Conservation (phyloP, 2,797 vertebrate genomes). For the Hypotaenidia okinawae region DNA sequence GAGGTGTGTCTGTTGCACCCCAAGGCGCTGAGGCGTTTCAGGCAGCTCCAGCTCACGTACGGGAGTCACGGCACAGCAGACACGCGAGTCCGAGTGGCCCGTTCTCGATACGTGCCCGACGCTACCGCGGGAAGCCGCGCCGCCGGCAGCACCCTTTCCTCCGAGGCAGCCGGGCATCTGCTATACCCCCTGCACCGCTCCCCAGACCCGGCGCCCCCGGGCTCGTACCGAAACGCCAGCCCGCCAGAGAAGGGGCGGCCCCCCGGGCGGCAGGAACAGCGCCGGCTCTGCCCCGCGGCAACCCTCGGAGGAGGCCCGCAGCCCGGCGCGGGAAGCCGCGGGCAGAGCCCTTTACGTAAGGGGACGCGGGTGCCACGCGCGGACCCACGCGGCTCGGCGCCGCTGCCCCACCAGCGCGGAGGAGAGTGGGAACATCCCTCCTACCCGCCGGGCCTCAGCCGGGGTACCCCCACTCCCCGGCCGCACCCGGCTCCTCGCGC, state of each 20-base stretch:
- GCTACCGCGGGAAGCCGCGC: background rate
- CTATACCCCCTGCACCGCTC: background rate
- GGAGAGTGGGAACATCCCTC: background rate
- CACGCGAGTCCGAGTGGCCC: rapidly evolving
- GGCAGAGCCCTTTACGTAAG: background rate
- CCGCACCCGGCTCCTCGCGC: background rate
- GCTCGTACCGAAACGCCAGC: too few relatives aligned
- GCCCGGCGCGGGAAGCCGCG: background rate
- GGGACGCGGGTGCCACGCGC: background rate
- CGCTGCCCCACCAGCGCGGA: background rate
- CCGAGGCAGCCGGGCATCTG: background rate
- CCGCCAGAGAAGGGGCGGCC: background rate
- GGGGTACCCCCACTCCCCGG: background rate
- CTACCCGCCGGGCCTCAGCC: background rate
- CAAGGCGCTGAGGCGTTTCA: rapidly evolving
- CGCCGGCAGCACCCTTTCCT: background rate
- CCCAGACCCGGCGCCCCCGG: background rate
- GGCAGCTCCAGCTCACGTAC: rapidly evolving
- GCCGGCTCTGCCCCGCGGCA: rapidly evolving
- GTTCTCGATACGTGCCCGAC: rapidly evolving
- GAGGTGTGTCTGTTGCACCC: rapidly evolving
- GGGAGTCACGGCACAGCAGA: rapidly evolving
- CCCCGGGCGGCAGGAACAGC: rapidly evolving
- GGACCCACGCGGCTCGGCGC: background rate
- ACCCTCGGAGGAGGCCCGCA: background rate